Evolutionary conservation across 2,113 vertebrate species (phyloP).

Genomic region (Osmerus eperlanus): DNA sequence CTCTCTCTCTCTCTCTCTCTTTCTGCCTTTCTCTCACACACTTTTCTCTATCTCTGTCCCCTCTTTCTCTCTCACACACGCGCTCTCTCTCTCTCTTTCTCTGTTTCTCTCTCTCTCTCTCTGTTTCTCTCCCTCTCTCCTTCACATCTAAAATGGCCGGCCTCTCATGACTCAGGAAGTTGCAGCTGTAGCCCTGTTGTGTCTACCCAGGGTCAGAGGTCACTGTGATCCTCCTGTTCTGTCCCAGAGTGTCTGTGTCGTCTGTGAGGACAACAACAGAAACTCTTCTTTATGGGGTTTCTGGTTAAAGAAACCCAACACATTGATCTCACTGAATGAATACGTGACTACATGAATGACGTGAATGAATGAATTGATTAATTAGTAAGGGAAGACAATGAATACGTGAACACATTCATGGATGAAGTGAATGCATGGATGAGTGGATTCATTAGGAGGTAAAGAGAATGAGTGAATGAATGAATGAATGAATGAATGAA

Average conservation of each 20-base stretch:
- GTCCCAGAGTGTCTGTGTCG: constrained; percentile 40
- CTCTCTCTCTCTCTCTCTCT: neutral
- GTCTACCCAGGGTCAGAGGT: constrained; percentile 47
- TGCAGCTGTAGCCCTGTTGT: constrained; percentile 63
- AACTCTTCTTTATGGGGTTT: neutral
- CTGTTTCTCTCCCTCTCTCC: neutral
- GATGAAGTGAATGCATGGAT: no score
- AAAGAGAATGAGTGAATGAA: no score
- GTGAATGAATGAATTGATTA: no score
- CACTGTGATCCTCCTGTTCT: constrained; percentile 28
- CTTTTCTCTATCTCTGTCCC: neutral
- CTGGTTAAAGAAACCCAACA: no score
- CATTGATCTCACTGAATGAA: no score
- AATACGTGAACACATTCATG: no score
- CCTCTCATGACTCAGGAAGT: constrained; percentile 44
- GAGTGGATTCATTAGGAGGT: no score
- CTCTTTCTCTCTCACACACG: neutral
- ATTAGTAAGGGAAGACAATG: no score
- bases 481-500: no score
- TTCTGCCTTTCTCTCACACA: neutral
- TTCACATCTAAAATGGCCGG: neutral
- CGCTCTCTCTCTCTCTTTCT: no score
- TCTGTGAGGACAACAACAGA: neutral
- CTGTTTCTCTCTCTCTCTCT: neutral
- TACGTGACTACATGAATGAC: no score